Evolutionary conservation across 1,140 invertebrate species (phyloP).

Genomic region (Cydia strobilella): DNA sequence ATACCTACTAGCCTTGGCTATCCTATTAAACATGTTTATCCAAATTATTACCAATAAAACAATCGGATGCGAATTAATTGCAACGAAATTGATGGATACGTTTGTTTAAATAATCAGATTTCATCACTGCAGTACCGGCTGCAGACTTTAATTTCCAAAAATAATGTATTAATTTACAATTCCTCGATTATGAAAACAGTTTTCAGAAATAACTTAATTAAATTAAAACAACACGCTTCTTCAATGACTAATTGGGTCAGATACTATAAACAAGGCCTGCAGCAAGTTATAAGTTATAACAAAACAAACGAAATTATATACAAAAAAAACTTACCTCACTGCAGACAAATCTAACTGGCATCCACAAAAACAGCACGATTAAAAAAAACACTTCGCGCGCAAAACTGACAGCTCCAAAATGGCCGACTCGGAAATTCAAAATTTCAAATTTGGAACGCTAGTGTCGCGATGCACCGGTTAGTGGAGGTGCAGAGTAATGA

Average conservation of each 20-base stretch:
- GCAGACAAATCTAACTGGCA: constrained; percentile 9
- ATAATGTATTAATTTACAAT: neutral
- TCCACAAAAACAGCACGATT: constrained; percentile 29
- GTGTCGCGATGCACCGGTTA: constrained; percentile 57
- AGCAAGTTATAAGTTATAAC: neutral
- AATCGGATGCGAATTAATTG: neutral
- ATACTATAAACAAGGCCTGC: constrained; percentile 11
- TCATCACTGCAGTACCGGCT: neutral
- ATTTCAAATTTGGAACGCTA: constrained; percentile 58
- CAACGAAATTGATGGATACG: neutral
- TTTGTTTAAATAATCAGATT: constrained; percentile 3
- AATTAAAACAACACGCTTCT: constrained; percentile 17
- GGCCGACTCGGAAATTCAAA: constrained; percentile 32
- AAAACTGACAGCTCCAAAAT: constrained; percentile 54
- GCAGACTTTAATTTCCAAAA: neutral
- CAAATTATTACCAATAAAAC: neutral
- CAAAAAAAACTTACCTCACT: constrained; percentile 29
- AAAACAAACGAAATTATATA: constrained; percentile 38
- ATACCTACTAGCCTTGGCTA: no score
- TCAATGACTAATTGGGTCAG: constrained; percentile 17
- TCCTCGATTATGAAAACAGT: constrained; percentile 1
- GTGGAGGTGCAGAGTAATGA: constrained; percentile 63
- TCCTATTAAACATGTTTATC: neutral
- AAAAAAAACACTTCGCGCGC: constrained; percentile 51
- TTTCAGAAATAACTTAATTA: constrained; percentile 12